Conservation (phyloP, 2,797 vertebrate genomes). For the Melanotaenia pygmaea region DNA sequence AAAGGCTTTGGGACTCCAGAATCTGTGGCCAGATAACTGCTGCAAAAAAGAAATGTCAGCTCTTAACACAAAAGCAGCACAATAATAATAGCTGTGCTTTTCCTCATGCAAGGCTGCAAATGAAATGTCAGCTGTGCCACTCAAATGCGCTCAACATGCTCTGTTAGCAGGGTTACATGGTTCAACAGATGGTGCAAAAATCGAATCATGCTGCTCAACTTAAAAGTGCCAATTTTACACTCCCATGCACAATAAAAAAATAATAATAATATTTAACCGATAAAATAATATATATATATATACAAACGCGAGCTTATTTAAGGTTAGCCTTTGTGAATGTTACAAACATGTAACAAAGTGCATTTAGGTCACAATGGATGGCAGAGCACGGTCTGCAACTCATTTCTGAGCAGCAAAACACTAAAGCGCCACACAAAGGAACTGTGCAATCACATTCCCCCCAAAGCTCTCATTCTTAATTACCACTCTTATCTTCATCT, state of each 20-base stretch:
- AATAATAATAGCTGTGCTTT: constrained; percentile 33
- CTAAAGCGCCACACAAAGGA: constrained; percentile 10
- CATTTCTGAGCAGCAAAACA: constrained; percentile 42
- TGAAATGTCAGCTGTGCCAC: constrained; percentile 44
- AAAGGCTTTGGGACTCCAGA: neutral
- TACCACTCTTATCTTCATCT: constrained; percentile 94
- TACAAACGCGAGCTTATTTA: neutral
- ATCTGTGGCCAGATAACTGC: neutral
- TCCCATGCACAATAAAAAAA: neutral
- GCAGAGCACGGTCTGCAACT: constrained; percentile 27
- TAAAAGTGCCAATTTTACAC: constrained; percentile 7
- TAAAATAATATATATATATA: constrained; percentile 3
- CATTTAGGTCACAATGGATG: constrained; percentile 36
- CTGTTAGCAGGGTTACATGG: constrained; percentile 31
- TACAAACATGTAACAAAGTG: constrained; percentile 39
- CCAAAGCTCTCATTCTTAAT: constrained; percentile 72
- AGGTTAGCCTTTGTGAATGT: neutral
- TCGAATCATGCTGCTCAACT: constrained; percentile 13
- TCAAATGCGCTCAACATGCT: constrained; percentile 22
- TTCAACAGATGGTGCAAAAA: constrained; percentile 31
- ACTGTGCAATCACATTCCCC: constrained; percentile 20
- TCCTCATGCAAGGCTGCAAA: constrained; percentile 32
- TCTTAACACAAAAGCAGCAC: constrained; percentile 12
- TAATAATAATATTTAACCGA: neutral
- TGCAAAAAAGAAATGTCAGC: constrained; percentile 27